phyloP scores from a whole-genome alignment of 1,140 invertebrate genomes.

The Zeugodacus cucurbitae region DNA sequence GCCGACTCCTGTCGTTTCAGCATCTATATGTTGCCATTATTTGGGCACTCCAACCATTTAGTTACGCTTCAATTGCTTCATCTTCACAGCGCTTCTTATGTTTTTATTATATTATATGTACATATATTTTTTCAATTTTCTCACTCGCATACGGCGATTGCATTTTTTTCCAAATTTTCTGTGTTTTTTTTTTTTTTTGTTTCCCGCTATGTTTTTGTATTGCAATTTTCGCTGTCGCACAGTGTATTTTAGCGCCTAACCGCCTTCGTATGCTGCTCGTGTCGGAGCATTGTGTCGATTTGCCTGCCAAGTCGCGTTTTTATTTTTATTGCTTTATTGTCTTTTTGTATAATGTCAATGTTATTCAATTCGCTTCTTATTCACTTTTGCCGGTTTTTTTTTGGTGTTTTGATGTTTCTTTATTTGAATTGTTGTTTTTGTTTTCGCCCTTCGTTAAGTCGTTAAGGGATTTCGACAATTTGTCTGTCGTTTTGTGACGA shows the following conservation, averaged over 20 bases:
- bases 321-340: conserved; percentile 37
- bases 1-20: not conserved
- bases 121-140: conserved; percentile 38
- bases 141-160: not conserved
- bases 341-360: not conserved
- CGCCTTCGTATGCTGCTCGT: not conserved
- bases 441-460: conserved; percentile 31
- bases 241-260: not conserved
- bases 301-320: conserved; percentile 24
- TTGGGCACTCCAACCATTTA: not conserved
- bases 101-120: not conserved
- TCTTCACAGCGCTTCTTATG: not conserved
- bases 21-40: not conserved
- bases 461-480: conserved; percentile 38
- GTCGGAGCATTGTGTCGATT: not conserved
- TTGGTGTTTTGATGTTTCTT: not conserved
- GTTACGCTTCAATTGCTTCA: conserved; percentile 28
- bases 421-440: not conserved
- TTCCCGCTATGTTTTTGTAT: not conserved
- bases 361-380: conserved; percentile 1
- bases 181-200: not conserved
- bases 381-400: not conserved
- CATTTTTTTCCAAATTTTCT: not conserved
- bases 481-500: conserved; percentile 22
- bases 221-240: not conserved